Evolutionary conservation across 2,113 vertebrate species (phyloP), one percentile per base, ranked within the genome.

Genomic region (Apeltes quadracus): DNA sequence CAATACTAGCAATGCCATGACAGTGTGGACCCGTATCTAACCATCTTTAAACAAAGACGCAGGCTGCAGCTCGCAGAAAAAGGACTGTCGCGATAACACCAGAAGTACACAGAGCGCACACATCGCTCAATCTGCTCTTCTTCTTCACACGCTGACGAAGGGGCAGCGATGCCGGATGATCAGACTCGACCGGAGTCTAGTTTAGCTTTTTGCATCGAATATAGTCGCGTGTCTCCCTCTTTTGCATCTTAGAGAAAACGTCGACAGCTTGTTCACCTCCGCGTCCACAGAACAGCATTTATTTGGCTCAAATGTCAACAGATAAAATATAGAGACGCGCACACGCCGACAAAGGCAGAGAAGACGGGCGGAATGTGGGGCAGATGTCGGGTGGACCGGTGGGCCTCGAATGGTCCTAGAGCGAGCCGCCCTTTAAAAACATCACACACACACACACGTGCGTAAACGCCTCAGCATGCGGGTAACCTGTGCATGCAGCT

Each of bases 361-460:
- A n/a, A n/a, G n/a, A n/a, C 3, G 44, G n/a, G 61, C 39, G 61
- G 34, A 41, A 46, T 15, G 22, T 43, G 38, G 38, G 68, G 12
- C 58, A 74, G 76, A 76, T 65, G 72, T 41, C 53, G 43, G 62
- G 9, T 36, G 69, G 51, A 46, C 4, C 38, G 32, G 54, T 61
- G 61, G 13, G 70, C 68, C 62, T 76, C 27, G 79, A 46, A 53
- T 61, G 57, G 53, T 74, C 69, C 70, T 61, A 2, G 11, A 58
- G 51, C 66, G 58, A 72, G 79, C 69, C 57, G 61, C 68, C 20
- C 59, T 79, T 84, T 32, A 32, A 69, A 69, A 64, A 56, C 39
- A 66, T 27, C 5, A 48, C 29, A 48, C 41, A 41, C 53, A 61
- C 46, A 43, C 48, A 6, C n/a, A 51, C 22, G 13, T 16, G 22